Conservation (phyloP, 2,113 vertebrate species). For the Cyprinodon variegatus region DNA sequence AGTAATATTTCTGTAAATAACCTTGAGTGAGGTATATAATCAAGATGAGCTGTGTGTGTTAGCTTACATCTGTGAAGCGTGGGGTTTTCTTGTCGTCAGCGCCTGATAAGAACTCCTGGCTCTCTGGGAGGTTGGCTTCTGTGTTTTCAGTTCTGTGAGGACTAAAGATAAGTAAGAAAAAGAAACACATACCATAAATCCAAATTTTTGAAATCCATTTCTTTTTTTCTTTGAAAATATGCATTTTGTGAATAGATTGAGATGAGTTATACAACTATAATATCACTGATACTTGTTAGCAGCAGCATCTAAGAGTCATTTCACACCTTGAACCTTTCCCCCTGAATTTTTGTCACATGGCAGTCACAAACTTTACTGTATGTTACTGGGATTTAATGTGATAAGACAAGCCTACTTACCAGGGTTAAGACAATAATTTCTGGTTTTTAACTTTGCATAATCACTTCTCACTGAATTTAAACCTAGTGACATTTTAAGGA, state of each 20-base stretch:
- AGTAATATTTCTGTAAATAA: not conserved
- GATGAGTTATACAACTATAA: not conserved
- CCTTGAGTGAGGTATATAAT: not conserved
- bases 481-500: not conserved
- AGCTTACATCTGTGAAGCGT: slow-evolving; percentile 89
- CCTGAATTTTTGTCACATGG: too few species aligned
- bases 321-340: not conserved
- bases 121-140: slow-evolving; percentile 77
- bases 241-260: too few species aligned
- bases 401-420: not conserved
- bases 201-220: not conserved
- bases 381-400: not conserved
- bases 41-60: not conserved
- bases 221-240: not conserved
- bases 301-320: not conserved
- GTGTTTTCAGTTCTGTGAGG: slow-evolving; percentile 82
- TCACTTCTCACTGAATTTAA: not conserved
- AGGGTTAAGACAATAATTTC: not conserved
- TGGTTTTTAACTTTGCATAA: not conserved
- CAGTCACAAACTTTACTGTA: too few species aligned
- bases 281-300: not conserved
- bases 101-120: slow-evolving; percentile 86
- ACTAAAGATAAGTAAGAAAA: slow-evolving; percentile 47
- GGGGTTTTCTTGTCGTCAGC: slow-evolving; percentile 85
- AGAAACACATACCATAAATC: not conserved